Conservation (phyloP, 2,888 invertebrate genomes). For the Caenorhabditis sp. region DNA sequence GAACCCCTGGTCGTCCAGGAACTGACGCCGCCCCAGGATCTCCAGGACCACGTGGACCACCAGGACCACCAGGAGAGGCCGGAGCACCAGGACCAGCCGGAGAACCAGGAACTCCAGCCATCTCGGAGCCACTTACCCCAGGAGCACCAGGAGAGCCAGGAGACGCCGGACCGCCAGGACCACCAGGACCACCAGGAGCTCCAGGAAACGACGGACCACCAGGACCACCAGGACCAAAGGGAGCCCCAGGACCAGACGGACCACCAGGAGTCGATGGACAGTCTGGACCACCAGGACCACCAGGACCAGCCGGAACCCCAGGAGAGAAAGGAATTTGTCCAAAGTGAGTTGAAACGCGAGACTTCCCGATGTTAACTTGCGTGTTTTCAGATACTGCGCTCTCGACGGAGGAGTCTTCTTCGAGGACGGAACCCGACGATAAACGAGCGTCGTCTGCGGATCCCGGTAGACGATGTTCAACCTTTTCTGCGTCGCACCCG, state of each 20-base stretch:
- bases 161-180: constrained; percentile 69
- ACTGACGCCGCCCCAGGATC: constrained; percentile 70
- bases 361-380: not conserved
- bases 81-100: constrained; percentile 72
- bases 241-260: constrained; percentile 71
- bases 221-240: constrained; percentile 73
- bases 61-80: constrained; percentile 71
- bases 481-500: constrained; percentile 49
- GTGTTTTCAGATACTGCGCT: constrained; percentile 67
- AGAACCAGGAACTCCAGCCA: constrained; percentile 73
- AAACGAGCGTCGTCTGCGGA: constrained; percentile 52
- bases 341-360: constrained; percentile 56
- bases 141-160: constrained; percentile 73
- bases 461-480: constrained; percentile 54
- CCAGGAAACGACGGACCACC: constrained; percentile 75
- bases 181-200: constrained; percentile 70
- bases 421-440: constrained; percentile 73
- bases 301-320: constrained; percentile 68
- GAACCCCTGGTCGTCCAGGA: constrained; percentile 72
- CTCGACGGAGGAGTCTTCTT: constrained; percentile 76
- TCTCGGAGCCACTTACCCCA: constrained; percentile 68
- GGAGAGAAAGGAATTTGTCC: constrained; percentile 74
- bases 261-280: constrained; percentile 70
- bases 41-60: constrained; percentile 70
- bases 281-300: constrained; percentile 71